Conservation (phyloP, 2,888 invertebrate species). For the Anthrax anthrax region DNA sequence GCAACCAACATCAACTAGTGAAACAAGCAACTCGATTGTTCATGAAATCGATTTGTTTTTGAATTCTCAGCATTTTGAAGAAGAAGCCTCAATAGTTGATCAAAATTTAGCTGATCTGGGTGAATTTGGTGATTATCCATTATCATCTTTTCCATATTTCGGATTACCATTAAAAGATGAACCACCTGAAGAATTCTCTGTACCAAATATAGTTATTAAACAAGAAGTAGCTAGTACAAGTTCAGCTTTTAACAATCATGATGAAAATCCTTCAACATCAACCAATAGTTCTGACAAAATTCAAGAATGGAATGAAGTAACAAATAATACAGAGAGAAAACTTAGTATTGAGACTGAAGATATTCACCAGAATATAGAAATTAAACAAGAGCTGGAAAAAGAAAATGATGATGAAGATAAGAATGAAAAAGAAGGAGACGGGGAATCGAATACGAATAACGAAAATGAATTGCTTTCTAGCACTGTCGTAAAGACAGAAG, state of each 20-base stretch:
- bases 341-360: background rate
- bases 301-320: too few species aligned
- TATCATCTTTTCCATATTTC: conserved; percentile 22
- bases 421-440: conserved; percentile 8
- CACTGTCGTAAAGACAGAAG: conserved; percentile 20
- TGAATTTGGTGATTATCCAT: conserved; percentile 37
- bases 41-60: conserved; percentile 24
- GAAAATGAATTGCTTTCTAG: conserved; percentile 8
- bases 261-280: background rate
- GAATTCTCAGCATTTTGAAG: conserved; percentile 28
- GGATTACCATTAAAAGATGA: conserved; percentile 33
- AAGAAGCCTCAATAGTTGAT: conserved; percentile 37
- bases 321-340: background rate
- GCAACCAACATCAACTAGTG: conserved; percentile 27
- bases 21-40: background rate
- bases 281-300: background rate
- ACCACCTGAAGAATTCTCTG: conserved; percentile 24
- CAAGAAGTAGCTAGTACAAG: conserved; percentile 14
- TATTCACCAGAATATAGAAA: conserved; percentile 11
- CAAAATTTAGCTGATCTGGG: conserved; percentile 44
- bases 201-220: conserved; percentile 21
- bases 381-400: conserved; percentile 9
- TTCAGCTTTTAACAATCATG: conserved; percentile 28
- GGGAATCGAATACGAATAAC: background rate
- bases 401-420: conserved; percentile 9